These are phyloP conservation scores for Myotis yumanensis DNA, from an alignment of 2,113 vertebrate genomes.

Conservation along the genomic window DNA sequence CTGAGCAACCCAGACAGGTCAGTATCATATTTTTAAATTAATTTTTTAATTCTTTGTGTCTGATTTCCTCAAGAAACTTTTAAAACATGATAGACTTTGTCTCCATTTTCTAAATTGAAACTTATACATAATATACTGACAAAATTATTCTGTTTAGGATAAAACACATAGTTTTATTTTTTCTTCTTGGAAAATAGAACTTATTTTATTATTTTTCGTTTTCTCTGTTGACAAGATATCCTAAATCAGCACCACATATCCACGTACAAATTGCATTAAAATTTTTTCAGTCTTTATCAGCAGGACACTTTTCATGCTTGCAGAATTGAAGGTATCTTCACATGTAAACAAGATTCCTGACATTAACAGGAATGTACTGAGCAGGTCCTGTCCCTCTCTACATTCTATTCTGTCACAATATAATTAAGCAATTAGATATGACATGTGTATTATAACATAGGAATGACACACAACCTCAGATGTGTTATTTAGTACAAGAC, in stretches of 20 bases:
- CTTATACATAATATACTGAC: neutral
- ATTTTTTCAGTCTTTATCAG: neutral
- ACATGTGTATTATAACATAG: constrained; percentile 67
- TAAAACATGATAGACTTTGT: neutral
- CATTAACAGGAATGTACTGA: constrained; percentile 33
- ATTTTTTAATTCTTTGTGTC: neutral
- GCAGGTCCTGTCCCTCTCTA: constrained; percentile 47
- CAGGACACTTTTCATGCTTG: neutral
- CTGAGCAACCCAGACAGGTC: no score
- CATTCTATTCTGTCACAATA: constrained; percentile 64
- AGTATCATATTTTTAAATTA: neutral
- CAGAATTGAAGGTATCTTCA: constrained; percentile 43
- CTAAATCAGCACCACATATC: neutral
- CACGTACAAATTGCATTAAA: neutral
- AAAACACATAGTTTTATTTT: neutral
- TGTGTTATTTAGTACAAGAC: constrained; percentile 27
- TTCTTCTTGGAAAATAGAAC: neutral
- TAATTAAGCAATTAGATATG: constrained; percentile 78
- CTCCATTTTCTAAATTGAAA: neutral
- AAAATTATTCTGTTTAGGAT: neutral
- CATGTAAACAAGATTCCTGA: constrained; percentile 51
- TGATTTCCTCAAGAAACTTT: neutral
- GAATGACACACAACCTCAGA: constrained; percentile 50
- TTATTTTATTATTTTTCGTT: constrained; percentile 5
- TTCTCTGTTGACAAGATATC: neutral